Percentiles rank a stretch among this genome's conserved stretches.
phyloP scores from a whole-genome alignment of 2,888 invertebrate species.

The Ormyrus rosae region DNA sequence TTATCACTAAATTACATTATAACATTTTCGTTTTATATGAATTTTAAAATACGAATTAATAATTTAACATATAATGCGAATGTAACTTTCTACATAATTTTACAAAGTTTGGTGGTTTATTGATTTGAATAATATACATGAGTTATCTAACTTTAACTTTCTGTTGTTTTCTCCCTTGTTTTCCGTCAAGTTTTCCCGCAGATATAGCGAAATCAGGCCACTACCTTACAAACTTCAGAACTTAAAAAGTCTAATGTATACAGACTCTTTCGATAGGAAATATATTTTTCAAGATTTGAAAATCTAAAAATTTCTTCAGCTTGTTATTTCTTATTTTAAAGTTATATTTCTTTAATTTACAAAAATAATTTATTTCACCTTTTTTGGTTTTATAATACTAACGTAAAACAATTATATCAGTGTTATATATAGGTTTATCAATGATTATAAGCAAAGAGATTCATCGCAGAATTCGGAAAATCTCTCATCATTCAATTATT shows the following conservation, averaged over 20 bases:
- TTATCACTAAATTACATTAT: too few species aligned
- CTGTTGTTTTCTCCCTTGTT: slow-evolving; percentile 34
- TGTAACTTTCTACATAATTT: slow-evolving; percentile 6
- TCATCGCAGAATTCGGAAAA: too few species aligned
- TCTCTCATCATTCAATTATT: too few species aligned
- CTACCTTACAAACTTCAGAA: slow-evolving; percentile 37
- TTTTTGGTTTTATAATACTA: too few species aligned
- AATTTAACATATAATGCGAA: not conserved
- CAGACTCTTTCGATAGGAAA: slow-evolving; percentile 5
- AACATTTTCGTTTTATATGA: too few species aligned
- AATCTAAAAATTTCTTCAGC: not conserved
- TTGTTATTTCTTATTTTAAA: too few species aligned
- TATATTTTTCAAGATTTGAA: slow-evolving; percentile 3
- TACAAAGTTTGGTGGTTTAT: slow-evolving; percentile 12
- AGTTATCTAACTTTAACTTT: slow-evolving; percentile 40
- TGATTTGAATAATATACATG: slow-evolving; percentile 37
- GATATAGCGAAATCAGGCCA: slow-evolving; percentile 35
- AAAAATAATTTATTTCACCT: too few species aligned
- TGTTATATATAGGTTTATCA: too few species aligned
- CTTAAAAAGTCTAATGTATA: slow-evolving; percentile 13
- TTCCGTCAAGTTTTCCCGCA: slow-evolving; percentile 24
- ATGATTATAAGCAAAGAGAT: too few species aligned
- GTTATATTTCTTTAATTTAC: too few species aligned
- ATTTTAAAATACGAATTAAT: too few species aligned
- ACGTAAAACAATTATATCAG: too few species aligned